Evolutionary conservation across 2,888 invertebrate genomes (phyloP), one percentile per base, ranked within the genome.

Genomic region (Cartodere bifasciata): DNA sequence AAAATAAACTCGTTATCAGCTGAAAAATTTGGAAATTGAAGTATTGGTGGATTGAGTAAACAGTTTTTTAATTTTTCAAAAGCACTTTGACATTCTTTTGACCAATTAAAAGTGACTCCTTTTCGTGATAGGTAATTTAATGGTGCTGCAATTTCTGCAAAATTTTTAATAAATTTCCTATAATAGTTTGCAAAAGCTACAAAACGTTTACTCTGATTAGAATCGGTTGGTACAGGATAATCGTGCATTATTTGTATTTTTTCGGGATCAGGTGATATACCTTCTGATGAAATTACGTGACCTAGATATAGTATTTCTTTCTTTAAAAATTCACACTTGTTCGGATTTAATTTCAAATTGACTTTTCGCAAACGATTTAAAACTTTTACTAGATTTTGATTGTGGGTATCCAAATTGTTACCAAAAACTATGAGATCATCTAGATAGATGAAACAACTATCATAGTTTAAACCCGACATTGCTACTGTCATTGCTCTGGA

Each of bases 11-110:
- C 26, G 40, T 42, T 36, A n/a, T n/a, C n/a, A n/a, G n/a, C n/a
- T 2, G 28, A 23, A 37, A 49, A 50, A 38, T 53, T 45, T 4
- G 52, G 51, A 30, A 49, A 50, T 36, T 48, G 39, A 10, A 46
- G 32, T 10, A 48, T 9, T 10, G 40, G 40, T 13, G 36, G 29
- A 1, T 29, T 28, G 12, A 21, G 31, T 14, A 43, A 32, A 17
- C 36, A 27, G 12, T 23, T 16, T 36, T 40, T 43, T 5, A 47
- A 31, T n/a, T 20, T 32, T 31, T 45, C 42, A 17, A 48, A 42
- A 4, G 37, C 28, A 10, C 13, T 7, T 14, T 21, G 17, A 11
- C 9, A n/a, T 6, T 3, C 9, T 9, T 12, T 32, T 5, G 23
- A 21, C 23, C 20, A 24, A n/a, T 15, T 9, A 10, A 25, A 26